Evolutionary conservation across 2,888 invertebrate species (phyloP), one percentile per base, ranked within the genome.

Genomic region (Amorpha juglandis): DNA sequence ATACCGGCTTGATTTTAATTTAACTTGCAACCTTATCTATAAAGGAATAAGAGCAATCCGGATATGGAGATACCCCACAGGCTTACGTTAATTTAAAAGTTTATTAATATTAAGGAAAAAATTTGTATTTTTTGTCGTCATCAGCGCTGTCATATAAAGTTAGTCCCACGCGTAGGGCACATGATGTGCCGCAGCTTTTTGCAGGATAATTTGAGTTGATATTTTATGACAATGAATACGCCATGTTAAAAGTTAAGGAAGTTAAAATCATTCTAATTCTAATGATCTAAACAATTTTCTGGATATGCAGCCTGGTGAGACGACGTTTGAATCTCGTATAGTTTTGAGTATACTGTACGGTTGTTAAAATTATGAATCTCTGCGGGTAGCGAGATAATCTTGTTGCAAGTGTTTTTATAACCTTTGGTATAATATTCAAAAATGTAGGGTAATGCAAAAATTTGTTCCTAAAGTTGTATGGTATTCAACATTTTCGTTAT

Each of bases 21-120:
- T 58, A 35, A 38, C 27, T 14, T 58, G 12, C n/a, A 58, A 58
- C 58, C 42, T 42, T 58, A 58, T 58, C 19, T 19, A 1, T 12
- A 19, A 33, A 19, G 42, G 0, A 21, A 42, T 58, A 58, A 12
- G 7, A 19, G 11, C 38, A 58, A 16, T 58, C 19, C 7, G 12
- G 9, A 42, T 16, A 19, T 19, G 42, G 12, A 42, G 19, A 58
- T 42, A 19, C 11, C 19, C 19, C 19, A 21, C 38, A 19, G 38
- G 42, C 19, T 58, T 38, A 58, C 42, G 58, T 19, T 58, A 58
- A 58, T 58, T 58, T 58, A 58, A 58, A 58, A 58, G 58, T 58
- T 58, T 58, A 58, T 58, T 58, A 58, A 58, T 58, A 58, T 58
- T 58, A 42, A 42, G 58, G 58, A 21, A 42, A 42, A 42, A 0